phyloP scores from a whole-genome alignment of 2,797 vertebrate species.

The Sylvilagus floridanus region DNA sequence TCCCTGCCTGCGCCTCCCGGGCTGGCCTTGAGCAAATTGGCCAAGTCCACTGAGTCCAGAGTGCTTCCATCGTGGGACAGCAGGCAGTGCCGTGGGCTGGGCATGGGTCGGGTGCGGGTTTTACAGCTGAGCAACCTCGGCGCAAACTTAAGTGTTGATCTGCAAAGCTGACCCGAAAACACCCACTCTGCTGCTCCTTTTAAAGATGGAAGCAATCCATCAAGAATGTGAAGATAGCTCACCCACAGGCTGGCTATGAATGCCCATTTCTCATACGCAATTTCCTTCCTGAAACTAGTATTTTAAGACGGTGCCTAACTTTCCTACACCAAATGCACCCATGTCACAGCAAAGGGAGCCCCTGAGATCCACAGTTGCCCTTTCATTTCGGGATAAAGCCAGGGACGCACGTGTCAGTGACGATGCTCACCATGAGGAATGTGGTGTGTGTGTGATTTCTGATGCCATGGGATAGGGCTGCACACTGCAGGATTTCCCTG shows the following conservation, averaged over 20 bases:
- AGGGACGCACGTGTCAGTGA: too few species aligned
- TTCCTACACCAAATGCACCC: background rate
- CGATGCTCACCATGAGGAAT: too few species aligned
- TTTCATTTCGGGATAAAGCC: background rate
- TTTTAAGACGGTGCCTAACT: background rate
- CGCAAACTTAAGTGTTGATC: background rate
- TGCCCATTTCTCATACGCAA: background rate
- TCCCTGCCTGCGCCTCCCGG: background rate
- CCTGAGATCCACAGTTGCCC: background rate
- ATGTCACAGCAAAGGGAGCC: background rate
- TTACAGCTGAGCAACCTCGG: background rate
- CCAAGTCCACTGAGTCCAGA: background rate
- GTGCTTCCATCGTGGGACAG: background rate
- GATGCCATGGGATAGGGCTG: rapidly evolving
- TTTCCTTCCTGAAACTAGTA: background rate
- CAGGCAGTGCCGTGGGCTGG: background rate
- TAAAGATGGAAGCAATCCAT: background rate
- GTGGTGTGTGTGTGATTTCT: background rate
- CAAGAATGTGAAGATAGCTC: background rate
- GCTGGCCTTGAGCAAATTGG: background rate
- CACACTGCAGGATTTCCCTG: background rate
- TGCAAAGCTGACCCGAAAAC: background rate
- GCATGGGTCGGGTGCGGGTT: background rate
- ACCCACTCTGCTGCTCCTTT: background rate
- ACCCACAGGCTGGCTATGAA: background rate